Percentiles rank a stretch among this genome's conserved stretches.
These are phyloP conservation scores for Thysanoteuthis rhombus DNA, from an alignment of 2,888 invertebrate genomes.

Conservation along the genomic window DNA sequence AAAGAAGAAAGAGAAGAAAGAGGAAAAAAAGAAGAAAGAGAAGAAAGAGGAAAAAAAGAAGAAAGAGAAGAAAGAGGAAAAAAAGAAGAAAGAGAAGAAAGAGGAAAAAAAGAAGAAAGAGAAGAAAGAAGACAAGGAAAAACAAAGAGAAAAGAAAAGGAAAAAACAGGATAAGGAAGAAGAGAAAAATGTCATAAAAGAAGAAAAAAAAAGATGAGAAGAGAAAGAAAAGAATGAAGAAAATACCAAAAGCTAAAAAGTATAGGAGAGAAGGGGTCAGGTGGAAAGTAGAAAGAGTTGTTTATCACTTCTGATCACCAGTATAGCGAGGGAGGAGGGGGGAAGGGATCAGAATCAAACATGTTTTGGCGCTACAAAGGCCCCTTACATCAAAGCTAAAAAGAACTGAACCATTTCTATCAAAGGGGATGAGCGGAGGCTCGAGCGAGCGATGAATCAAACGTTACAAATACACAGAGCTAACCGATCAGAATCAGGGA, in stretches of 20 bases:
- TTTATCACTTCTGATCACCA: background rate
- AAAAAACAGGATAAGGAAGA: background rate
- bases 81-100: background rate
- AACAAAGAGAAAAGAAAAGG: too few species aligned
- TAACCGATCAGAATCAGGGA: background rate
- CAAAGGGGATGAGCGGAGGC: background rate
- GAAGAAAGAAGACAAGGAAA: background rate
- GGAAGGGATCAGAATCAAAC: background rate
- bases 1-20: too few species aligned
- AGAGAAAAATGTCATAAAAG: background rate
- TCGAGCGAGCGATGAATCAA: background rate
- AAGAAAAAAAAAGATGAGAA: background rate
- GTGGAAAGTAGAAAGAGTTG: background rate
- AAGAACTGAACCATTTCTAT: background rate
- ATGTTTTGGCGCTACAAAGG: background rate
- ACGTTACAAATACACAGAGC: background rate
- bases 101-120: background rate
- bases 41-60: background rate
- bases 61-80: background rate
- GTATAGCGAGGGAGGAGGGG: background rate
- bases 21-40: too few species aligned
- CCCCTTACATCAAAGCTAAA: background rate
- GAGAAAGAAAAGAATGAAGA: too few species aligned
- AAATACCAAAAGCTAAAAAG: background rate
- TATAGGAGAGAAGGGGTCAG: background rate